Evolutionary conservation across 2,888 invertebrate species (phyloP), one percentile per base, ranked within the genome.

Genomic region (Hybos culiciformis): DNA sequence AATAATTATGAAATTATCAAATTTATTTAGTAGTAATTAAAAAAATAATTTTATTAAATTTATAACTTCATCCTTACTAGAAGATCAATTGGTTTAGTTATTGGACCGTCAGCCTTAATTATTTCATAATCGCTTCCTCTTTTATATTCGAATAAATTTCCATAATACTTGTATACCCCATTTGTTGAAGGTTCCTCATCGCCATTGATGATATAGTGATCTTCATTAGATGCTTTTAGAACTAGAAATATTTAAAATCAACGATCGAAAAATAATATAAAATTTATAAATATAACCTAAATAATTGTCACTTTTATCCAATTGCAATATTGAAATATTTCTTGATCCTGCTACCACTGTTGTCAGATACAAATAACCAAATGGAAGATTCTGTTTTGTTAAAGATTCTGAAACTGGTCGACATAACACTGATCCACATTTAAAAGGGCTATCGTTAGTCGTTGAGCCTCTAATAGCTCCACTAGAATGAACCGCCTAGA

Each of bases 261-360:
- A 5, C 26, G 12, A 26, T 26, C n/a, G 5, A 36, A 36, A 6
- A 19, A 23, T 23, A 21, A 14, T 23, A 23, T 37, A 8, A 24
- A 9, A 56, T 71, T 70, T 66, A n/a, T n/a, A n/a, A n/a, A n/a
- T n/a, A n/a, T n/a, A n/a, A 90, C 91, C 90, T 56, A 91, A 73
- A 59, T 81, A 80, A 66, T 91, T 91, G 45, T 78, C 76, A 56
- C 81, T 85, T 54, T 78, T 72, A 39, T 78, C 74, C 47, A 84
- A 68, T 63, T 90, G 87, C 34, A 83, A 80, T 52, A 91, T 76
- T 58, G 85, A 82, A 47, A 92, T 74, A 55, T 85, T 80, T 68
- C 87, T 87, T 32, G 91, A 86, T 12, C 88, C 88, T 46, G 75
- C 72, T 1, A 90, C 90, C 42, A 92, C 77, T 32, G 80, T 83